phyloP scores from a whole-genome alignment of 2,888 invertebrate species.

The Drosophila fulvimacula region DNA sequence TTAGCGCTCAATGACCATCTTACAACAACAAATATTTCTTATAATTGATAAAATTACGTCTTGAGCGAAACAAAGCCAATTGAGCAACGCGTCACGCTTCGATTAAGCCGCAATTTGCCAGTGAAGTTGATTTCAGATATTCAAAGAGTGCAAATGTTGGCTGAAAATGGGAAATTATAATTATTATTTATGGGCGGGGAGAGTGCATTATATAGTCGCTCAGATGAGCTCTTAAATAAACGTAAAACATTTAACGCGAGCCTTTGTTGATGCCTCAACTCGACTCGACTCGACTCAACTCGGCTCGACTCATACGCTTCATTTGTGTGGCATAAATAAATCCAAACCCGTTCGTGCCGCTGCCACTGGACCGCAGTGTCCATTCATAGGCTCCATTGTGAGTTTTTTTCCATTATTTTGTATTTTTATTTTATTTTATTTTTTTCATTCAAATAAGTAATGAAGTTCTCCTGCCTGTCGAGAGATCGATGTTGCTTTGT shows the following conservation, averaged over 20 bases:
- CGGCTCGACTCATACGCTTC: conserved; percentile 64
- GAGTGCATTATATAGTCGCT: conserved; percentile 13
- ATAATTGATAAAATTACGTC: not conserved
- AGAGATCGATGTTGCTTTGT: conserved; percentile 46
- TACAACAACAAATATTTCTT: not conserved
- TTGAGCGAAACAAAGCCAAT: not conserved
- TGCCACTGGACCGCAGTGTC: conserved; percentile 19
- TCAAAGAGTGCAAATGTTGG: conserved; percentile 43
- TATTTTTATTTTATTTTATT: conserved; percentile 34
- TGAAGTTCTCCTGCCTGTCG: conserved; percentile 61
- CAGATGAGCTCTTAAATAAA: conserved; percentile 70
- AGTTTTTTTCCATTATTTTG: conserved; percentile 62
- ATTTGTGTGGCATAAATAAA: conserved; percentile 73
- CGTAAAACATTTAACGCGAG: conserved; percentile 70
- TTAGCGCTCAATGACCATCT: not conserved
- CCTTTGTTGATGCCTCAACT: conserved; percentile 66
- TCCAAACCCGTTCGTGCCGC: conserved; percentile 16
- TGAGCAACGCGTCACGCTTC: not conserved
- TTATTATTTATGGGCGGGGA: conserved; percentile 52
- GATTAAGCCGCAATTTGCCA: conserved; percentile 53
- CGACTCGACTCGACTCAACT: conserved; percentile 31
- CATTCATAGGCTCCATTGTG: conserved; percentile 61
- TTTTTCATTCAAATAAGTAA: conserved; percentile 73
- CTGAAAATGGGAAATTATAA: conserved; percentile 73
- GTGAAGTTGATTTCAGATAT: conserved; percentile 28